A percentile compares a stretch with the other conserved stretches of the same genome.
Evolutionary conservation across 2,113 vertebrate genomes (phyloP).

Genomic region (Platichthys stellatus): DNA sequence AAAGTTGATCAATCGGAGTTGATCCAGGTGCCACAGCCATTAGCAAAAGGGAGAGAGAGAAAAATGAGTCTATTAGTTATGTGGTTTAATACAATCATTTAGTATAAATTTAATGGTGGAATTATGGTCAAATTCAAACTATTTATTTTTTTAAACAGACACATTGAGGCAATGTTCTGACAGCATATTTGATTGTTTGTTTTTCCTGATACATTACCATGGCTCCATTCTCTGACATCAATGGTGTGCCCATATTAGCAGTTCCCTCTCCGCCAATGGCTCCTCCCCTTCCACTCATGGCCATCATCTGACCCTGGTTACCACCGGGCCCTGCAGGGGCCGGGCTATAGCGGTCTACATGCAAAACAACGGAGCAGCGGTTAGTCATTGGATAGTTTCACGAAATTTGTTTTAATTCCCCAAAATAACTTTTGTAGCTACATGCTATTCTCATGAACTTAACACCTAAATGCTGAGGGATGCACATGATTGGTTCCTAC

Average conservation of each 20-base stretch:
- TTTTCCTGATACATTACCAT: constrained; percentile 93
- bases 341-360: constrained; percentile 96
- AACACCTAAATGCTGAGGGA: background rate
- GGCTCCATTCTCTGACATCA: constrained; percentile 96
- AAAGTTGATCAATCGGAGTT: constrained; percentile 49
- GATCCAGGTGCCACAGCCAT: constrained; percentile 86
- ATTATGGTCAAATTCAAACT: no score
- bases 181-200: background rate
- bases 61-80: constrained; percentile 86
- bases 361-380: constrained; percentile 88
- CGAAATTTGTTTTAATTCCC: background rate
- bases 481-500: background rate
- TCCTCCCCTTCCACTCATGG: constrained; percentile 93
- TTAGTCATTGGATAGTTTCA: background rate
- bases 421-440: background rate
- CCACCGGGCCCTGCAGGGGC: constrained; percentile 86
- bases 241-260: constrained; percentile 89
- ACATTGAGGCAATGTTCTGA: no score
- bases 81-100: no score
- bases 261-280: constrained; percentile 92
- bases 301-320: constrained; percentile 98
- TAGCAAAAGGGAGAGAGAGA: constrained; percentile 86
- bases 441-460: background rate
- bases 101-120: no score
- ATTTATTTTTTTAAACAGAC: no score